Conservation (phyloP, 2,113 vertebrate genomes). For the Python bivittatus region DNA sequence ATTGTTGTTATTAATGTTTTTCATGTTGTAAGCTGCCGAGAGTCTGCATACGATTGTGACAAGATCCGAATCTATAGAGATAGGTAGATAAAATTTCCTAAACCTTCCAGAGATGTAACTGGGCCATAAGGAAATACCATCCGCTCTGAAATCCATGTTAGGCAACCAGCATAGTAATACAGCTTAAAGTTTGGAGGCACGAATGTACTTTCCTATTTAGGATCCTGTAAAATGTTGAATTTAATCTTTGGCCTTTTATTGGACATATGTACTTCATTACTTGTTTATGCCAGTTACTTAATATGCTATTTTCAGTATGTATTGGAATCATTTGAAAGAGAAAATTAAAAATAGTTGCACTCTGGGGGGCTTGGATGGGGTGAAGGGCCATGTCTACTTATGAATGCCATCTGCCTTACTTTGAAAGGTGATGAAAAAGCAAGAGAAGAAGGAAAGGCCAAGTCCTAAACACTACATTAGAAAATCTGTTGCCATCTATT, state of each 20-base stretch:
- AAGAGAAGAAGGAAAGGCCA: neutral
- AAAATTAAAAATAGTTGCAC: neutral
- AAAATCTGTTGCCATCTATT: neutral
- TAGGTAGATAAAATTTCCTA: too few relatives aligned
- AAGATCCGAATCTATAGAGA: too few relatives aligned
- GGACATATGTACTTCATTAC: neutral
- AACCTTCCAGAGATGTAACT: too few relatives aligned
- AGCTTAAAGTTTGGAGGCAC: neutral
- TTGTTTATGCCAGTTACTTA: neutral
- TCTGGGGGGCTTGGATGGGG: too few relatives aligned
- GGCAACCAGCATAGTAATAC: neutral
- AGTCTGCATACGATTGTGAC: too few relatives aligned
- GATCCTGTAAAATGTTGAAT: neutral
- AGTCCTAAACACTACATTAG: neutral
- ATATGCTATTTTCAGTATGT: neutral
- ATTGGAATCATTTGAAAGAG: neutral
- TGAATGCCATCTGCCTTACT: neutral
- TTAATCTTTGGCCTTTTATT: neutral
- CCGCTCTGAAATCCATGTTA: neutral
- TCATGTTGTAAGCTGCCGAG: too few relatives aligned
- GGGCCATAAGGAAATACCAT: too few relatives aligned
- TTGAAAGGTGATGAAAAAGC: too few relatives aligned
- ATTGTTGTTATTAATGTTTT: too few relatives aligned
- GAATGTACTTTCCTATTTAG: neutral
- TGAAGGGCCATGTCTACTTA: neutral